Evolutionary conservation across 2,113 vertebrate species (phyloP).

Genomic region (Cygnus buccinator): DNA sequence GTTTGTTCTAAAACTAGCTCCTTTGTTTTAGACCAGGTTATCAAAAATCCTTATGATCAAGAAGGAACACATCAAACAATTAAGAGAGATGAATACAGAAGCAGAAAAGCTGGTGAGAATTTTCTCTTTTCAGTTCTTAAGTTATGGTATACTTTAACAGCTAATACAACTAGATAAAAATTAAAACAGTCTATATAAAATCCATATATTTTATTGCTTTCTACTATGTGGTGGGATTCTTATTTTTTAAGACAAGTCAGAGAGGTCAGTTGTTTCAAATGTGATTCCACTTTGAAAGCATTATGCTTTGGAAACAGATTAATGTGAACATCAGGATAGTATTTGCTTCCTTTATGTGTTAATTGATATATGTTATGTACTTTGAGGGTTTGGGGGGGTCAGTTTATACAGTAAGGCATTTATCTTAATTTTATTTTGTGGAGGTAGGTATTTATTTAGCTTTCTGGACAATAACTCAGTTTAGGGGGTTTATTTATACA

Average conservation of each 20-base stretch:
- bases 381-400: background rate
- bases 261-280: background rate
- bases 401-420: background rate
- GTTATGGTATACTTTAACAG: background rate
- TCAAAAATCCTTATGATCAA: conserved; percentile 99
- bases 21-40: conserved; percentile 87
- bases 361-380: background rate
- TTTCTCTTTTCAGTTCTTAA: conserved; percentile 27
- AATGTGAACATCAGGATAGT: background rate
- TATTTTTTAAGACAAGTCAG: background rate
- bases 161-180: background rate
- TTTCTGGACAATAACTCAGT: background rate
- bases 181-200: background rate
- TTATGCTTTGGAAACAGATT: background rate
- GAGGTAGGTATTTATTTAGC: background rate
- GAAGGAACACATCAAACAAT: conserved; percentile 96
- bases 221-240: background rate
- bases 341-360: background rate
- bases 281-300: background rate
- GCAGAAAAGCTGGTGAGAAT: conserved; percentile 94
- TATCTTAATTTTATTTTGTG: background rate
- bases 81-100: conserved; percentile 98
- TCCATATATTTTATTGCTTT: background rate
- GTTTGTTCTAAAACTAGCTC: conserved; percentile 53
- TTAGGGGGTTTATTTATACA: background rate